Percentiles rank a stretch among this genome's conserved stretches.
Evolutionary conservation across 2,888 invertebrate genomes (phyloP).

Genomic region (Aleiodes testaceus): DNA sequence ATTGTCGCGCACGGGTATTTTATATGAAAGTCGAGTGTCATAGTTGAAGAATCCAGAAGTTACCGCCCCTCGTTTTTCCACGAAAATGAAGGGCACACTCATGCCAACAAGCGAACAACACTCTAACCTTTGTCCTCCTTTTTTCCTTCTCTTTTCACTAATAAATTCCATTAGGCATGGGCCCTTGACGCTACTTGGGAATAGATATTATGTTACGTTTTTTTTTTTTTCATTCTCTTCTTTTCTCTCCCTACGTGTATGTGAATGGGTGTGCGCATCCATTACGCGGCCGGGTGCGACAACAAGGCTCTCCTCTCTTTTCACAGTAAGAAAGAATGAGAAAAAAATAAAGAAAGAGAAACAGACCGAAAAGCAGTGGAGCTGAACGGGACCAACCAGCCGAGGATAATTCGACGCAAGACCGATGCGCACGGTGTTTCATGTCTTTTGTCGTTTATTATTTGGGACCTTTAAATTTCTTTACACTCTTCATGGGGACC

Average conservation of each 20-base stretch:
- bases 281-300: constrained; percentile 68
- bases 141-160: constrained; percentile 57
- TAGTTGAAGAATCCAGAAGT: neutral
- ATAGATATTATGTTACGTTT: constrained; percentile 68
- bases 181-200: constrained; percentile 59
- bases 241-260: constrained; percentile 29
- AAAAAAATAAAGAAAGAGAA: constrained; percentile 26
- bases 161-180: constrained; percentile 73
- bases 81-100: constrained; percentile 35
- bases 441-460: constrained; percentile 52
- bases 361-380: constrained; percentile 33
- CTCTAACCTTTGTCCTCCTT: neutral
- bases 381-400: constrained; percentile 55
- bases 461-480: constrained; percentile 37
- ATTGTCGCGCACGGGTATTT: constrained; percentile 1
- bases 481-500: neutral
- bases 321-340: constrained; percentile 24
- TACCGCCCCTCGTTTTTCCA: constrained; percentile 25
- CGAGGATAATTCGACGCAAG: constrained; percentile 65
- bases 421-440: constrained; percentile 42
- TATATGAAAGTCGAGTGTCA: constrained; percentile 25
- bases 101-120: constrained; percentile 24
- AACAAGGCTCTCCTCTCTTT: constrained; percentile 53
- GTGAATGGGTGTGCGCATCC: constrained; percentile 65
- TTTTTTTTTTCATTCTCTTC: constrained; percentile 53